These are phyloP conservation scores for Cryptocheilus praepositus DNA, from an alignment of 2,888 invertebrate genomes.

Conservation along the genomic window DNA sequence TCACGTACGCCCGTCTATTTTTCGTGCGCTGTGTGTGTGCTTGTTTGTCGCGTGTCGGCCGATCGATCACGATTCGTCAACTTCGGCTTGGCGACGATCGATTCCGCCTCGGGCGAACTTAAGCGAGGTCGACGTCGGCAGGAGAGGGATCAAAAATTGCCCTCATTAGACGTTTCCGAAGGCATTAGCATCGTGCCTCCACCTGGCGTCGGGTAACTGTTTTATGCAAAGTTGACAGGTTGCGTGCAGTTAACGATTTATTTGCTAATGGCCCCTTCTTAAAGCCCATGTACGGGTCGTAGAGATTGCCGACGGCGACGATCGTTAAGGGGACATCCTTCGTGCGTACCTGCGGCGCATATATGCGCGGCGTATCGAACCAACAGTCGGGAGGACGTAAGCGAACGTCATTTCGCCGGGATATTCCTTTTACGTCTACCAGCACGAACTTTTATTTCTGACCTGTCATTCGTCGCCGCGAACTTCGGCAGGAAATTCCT, in stretches of 20 bases:
- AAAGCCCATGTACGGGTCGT: background rate
- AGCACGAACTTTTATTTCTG: no score
- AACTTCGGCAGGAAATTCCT: no score
- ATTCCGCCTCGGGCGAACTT: conserved; percentile 24
- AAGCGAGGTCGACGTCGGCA: conserved; percentile 34
- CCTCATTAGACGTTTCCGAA: conserved; percentile 33
- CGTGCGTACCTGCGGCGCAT: no score
- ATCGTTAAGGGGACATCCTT: no score
- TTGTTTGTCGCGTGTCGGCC: no score
- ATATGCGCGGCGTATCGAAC: no score
- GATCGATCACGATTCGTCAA: conserved; percentile 35
- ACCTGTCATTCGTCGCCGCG: no score
- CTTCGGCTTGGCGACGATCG: conserved; percentile 33
- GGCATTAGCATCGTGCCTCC: conserved; percentile 7
- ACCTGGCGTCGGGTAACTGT: background rate
- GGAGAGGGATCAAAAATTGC: conserved; percentile 28
- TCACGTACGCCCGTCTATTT: background rate
- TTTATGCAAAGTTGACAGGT: conserved; percentile 1
- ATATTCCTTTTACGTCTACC: no score
- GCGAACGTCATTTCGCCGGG: no score
- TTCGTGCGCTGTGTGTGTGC: background rate
- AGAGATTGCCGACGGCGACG: no score
- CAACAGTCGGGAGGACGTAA: no score
- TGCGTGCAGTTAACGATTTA: background rate
- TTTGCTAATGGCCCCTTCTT: background rate